Percentiles rank a stretch among this genome's conserved stretches.
Conservation (phyloP, 2,888 invertebrate genomes). For the Cancer borealis region DNA sequence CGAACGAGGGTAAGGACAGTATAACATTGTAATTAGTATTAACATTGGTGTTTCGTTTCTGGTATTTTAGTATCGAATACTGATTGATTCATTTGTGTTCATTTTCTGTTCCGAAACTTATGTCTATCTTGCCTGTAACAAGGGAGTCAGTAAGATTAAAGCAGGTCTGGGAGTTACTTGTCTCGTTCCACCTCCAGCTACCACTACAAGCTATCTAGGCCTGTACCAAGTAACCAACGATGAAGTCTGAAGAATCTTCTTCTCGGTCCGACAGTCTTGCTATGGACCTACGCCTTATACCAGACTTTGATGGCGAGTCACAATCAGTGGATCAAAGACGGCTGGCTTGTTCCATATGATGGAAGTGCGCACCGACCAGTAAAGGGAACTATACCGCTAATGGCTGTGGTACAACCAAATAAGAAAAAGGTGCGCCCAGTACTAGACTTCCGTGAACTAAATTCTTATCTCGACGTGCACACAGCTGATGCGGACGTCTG, state of each 20-base stretch:
- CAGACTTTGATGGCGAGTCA: neutral
- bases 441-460: constrained; percentile 51
- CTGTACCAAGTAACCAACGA: neutral
- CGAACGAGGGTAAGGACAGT: neutral
- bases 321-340: neutral
- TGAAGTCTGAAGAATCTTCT: neutral
- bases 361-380: neutral
- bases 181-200: neutral
- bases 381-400: constrained; percentile 46
- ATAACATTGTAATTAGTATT: neutral
- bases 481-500: constrained; percentile 56
- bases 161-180: neutral
- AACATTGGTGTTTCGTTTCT: neutral
- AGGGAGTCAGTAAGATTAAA: neutral
- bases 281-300: constrained; percentile 22
- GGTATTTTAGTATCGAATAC: neutral
- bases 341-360: too few relatives aligned
- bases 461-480: neutral
- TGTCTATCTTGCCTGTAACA: neutral
- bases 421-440: constrained; percentile 46
- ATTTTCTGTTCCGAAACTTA: neutral
- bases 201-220: neutral
- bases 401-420: constrained; percentile 56
- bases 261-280: neutral
- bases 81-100: neutral